These are phyloP conservation scores for Orthonyx spaldingii DNA, from an alignment of 2,113 vertebrate species.

Conservation along the genomic window DNA sequence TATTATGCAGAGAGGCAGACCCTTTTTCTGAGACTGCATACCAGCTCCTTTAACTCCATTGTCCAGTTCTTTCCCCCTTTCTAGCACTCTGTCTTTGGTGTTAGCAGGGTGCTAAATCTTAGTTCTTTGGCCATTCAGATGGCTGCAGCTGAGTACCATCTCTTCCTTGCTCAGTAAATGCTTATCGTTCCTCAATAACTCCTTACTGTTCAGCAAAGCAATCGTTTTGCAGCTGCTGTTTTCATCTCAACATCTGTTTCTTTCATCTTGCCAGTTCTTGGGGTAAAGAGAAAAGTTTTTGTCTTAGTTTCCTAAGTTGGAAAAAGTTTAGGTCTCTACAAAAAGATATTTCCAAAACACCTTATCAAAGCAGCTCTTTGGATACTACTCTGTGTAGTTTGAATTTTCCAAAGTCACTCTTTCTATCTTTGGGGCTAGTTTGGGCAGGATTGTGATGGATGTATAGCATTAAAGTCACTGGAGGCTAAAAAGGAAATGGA, in stretches of 20 bases:
- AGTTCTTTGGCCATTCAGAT: neutral
- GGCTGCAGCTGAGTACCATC: accelerated
- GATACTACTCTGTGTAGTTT: neutral
- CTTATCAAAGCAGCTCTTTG: neutral
- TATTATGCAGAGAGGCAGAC: neutral
- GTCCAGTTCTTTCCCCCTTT: neutral
- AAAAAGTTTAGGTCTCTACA: neutral
- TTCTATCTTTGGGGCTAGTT: neutral
- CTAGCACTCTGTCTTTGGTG: neutral
- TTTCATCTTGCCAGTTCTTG: neutral
- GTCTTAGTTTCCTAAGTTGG: neutral
- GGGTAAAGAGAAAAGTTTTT: neutral
- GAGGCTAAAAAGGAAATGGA: neutral
- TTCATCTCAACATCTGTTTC: neutral
- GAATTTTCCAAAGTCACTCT: neutral
- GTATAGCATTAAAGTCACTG: neutral
- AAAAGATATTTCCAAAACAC: neutral
- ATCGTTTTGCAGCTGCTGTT: neutral
- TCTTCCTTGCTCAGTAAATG: neutral
- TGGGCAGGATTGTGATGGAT: neutral
- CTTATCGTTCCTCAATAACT: neutral
- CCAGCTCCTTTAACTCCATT: neutral
- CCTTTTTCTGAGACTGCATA: neutral
- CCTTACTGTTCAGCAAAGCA: neutral
- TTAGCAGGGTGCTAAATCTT: neutral